phyloP scores from a whole-genome alignment of 2,113 vertebrate genomes.

The Ahaetulla prasina region DNA sequence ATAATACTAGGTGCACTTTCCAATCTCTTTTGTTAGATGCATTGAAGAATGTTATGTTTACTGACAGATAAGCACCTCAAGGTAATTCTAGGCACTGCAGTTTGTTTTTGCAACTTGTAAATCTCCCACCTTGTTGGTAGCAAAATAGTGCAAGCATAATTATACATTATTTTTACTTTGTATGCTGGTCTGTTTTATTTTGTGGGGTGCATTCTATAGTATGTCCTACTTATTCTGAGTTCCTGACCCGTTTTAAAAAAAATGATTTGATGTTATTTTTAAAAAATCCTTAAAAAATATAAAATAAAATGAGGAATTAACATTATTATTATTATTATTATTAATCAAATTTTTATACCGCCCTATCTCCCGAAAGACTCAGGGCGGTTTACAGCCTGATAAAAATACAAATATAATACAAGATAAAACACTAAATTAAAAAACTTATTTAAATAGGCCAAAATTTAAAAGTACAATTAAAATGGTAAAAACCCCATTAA shows the following conservation, averaged over 20 bases:
- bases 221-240: not conserved
- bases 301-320: not conserved
- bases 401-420: too few relatives aligned
- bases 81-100: not conserved
- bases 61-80: not conserved
- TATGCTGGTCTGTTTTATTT: not conserved
- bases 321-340: too few relatives aligned
- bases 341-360: too few relatives aligned
- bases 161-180: not conserved
- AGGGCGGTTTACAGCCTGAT: too few relatives aligned
- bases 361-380: too few relatives aligned
- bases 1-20: not conserved
- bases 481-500: too few relatives aligned
- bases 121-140: not conserved
- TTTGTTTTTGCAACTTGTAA: not conserved
- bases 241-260: not conserved
- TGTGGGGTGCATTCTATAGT: not conserved
- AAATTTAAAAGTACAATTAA: too few relatives aligned
- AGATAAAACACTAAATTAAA: too few relatives aligned
- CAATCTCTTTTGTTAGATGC: not conserved
- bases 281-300: not conserved
- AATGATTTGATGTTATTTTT: not conserved
- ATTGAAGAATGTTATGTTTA: not conserved
- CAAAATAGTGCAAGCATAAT: not conserved
- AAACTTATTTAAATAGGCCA: too few relatives aligned